A percentile compares a stretch with the other conserved stretches of the same genome.
phyloP scores from a whole-genome alignment of 1,140 invertebrate species.

The Anadara kagoshimensis region DNA sequence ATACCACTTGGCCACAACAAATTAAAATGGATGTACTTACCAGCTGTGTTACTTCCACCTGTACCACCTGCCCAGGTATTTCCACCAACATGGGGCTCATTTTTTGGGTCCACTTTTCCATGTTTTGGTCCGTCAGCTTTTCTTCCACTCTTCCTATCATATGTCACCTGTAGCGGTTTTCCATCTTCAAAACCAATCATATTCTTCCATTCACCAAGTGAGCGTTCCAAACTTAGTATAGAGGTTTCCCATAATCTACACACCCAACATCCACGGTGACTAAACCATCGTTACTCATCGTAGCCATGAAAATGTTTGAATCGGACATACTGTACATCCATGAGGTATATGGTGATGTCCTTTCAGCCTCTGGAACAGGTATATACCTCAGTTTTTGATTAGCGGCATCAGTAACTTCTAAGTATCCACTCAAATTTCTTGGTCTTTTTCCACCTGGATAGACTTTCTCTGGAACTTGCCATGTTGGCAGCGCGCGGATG shows the following conservation, averaged over 20 bases:
- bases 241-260: conserved; percentile 80
- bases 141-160: conserved; percentile 64
- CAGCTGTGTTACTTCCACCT: conserved; percentile 40
- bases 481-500: conserved; percentile 72
- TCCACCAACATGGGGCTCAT: conserved; percentile 31
- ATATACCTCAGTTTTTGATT: conserved; percentile 78
- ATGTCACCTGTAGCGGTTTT: conserved; percentile 64
- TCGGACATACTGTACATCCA: conserved; percentile 66
- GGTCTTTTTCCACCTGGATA: conserved; percentile 46
- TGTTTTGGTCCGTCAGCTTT: conserved; percentile 86
- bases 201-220: conserved; percentile 75
- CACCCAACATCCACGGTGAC: conserved; percentile 79
- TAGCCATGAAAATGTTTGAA: conserved; percentile 68
- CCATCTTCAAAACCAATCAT: conserved; percentile 73
- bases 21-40: conserved; percentile 16
- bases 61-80: conserved; percentile 42
- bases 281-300: conserved; percentile 75
- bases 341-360: conserved; percentile 61
- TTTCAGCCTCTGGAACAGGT: conserved; percentile 75
- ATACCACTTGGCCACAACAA: too few species aligned
- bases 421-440: conserved; percentile 70
- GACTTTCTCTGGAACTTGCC: conserved; percentile 69
- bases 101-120: conserved; percentile 89
- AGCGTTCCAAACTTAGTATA: conserved; percentile 73
- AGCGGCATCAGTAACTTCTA: conserved; percentile 78